Evolutionary conservation across 1,140 invertebrate genomes (phyloP), one percentile per base, ranked within the genome.

Genomic region (Protaetia brevitarsis): DNA sequence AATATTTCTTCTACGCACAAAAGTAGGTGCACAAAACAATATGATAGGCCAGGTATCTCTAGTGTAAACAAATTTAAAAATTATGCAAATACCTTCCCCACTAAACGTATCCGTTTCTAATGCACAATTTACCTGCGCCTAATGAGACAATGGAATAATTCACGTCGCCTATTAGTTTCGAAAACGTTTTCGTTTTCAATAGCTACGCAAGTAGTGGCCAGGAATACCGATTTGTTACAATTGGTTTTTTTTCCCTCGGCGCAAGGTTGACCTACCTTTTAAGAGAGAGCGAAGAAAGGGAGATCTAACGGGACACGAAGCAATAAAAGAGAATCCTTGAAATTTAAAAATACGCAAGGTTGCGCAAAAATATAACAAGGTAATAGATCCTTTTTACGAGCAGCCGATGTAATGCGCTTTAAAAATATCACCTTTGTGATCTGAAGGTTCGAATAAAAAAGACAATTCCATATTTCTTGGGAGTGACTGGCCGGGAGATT

Each of bases 291-390:
- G 6, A 45, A 45, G 13, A 45, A 7, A 10, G 41, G 23, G 41
- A 19, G 41, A 45, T 45, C 41, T 45, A 45, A 45, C 41, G 41
- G 41, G 16, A 45, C 41, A 19, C 41, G 41, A 19, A 3, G 41
- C 16, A 45, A 45, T 45, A 45, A 45, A 45, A 45, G 23, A 37
- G 16, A 45, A 45, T 45, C 41, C 41, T 45, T 45, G 41, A 45
- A 45, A 45, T 45, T 45, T 45, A 45, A 45, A 45, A 45, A 45
- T 45, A 45, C 41, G 41, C 41, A 45, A 45, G 41, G 41, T 45
- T 45, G 41, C 41, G 41, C 41, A 45, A 45, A 45, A 45, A 13
- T 45, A 13, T 45, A 45, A 45, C 41, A 45, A 45, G 41, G 41
- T 45, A 45, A 45, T 45, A 45, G 41, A 45, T 45, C 41, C n/a